These are phyloP conservation scores for Carcinoscorpius rotundicauda DNA, from an alignment of 1,140 invertebrate genomes.

Conservation along the genomic window DNA sequence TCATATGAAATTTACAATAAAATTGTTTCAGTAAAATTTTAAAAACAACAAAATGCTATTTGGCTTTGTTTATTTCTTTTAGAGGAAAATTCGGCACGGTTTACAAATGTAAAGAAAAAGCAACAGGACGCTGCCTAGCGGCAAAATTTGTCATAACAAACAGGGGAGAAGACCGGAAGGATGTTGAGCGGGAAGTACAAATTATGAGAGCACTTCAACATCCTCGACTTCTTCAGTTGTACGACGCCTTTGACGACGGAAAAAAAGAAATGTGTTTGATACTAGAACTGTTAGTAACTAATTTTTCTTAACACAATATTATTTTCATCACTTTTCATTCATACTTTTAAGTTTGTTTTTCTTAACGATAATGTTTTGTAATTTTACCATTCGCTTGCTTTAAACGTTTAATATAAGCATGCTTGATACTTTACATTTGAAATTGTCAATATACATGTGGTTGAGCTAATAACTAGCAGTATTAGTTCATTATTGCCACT, in stretches of 20 bases:
- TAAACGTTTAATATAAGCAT: no score
- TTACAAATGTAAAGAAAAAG: constrained; percentile 76
- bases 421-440: no score
- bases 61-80: constrained; percentile 22
- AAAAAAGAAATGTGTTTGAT: constrained; percentile 87
- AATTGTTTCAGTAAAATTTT: no score
- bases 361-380: no score
- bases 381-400: no score
- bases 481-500: no score
- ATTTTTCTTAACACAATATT: not conserved
- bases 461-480: no score
- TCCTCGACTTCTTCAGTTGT: constrained; percentile 85
- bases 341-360: no score
- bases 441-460: no score
- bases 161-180: constrained; percentile 70
- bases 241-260: constrained; percentile 82
- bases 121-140: constrained; percentile 63
- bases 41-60: no score
- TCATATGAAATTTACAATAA: no score
- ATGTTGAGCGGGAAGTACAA: constrained; percentile 89
- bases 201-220: constrained; percentile 91
- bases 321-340: no score
- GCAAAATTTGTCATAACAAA: constrained; percentile 83
- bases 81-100: constrained; percentile 98
- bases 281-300: constrained; percentile 87